Percentiles rank a stretch among this genome's conserved stretches.
phyloP scores from a whole-genome alignment of 2,113 vertebrate genomes.

The Lagenorhynchus albirostris region DNA sequence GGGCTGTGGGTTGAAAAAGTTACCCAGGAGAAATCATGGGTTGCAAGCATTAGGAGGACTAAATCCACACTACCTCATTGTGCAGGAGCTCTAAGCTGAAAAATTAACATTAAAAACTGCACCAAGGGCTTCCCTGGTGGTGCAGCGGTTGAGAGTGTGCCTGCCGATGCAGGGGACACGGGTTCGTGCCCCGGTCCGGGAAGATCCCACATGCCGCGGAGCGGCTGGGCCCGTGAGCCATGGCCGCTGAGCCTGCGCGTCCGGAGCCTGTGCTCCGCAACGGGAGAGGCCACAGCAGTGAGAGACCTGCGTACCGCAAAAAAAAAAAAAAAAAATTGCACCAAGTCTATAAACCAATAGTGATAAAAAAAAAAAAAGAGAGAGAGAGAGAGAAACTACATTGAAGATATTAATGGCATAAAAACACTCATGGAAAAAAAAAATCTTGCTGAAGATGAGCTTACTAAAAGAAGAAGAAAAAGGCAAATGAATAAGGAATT shows the following conservation, averaged over 20 bases:
- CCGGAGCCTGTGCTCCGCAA: too few species aligned
- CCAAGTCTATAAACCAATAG: neutral
- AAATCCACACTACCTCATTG: neutral
- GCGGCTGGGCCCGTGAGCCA: too few species aligned
- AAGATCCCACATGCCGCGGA: too few species aligned
- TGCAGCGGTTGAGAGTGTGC: too few species aligned
- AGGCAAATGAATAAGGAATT: neutral
- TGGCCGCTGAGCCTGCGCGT: too few species aligned
- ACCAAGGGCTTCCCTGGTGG: neutral
- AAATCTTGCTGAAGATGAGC: neutral
- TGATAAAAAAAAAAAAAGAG: neutral
- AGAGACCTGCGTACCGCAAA: too few species aligned
- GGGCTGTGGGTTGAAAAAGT: neutral
- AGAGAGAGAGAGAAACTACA: neutral
- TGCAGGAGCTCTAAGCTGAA: neutral
- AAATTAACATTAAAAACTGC: neutral
- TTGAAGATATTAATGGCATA: neutral
- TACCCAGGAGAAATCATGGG: neutral
- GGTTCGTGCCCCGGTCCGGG: too few species aligned
- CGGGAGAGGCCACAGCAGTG: too few species aligned
- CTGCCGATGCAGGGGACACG: too few species aligned
- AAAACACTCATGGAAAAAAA: neutral
- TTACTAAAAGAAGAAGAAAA: neutral
- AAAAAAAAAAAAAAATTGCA: neutral
- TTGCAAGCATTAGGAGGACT: rapidly evolving